These are phyloP conservation scores for Murina feae DNA, from an alignment of 2,113 vertebrate species.

Conservation along the genomic window DNA sequence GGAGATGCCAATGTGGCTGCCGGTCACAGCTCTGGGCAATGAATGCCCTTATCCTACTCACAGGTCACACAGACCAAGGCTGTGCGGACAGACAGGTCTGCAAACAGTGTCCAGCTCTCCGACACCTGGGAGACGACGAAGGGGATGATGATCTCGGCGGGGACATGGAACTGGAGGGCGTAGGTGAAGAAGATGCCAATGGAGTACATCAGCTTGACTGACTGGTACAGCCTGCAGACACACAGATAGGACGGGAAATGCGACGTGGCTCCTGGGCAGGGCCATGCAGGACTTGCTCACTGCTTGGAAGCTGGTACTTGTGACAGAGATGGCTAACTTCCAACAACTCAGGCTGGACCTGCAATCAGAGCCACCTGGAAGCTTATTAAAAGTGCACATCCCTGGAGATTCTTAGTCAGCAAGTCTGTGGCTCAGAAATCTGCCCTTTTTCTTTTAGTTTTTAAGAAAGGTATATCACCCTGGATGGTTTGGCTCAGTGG, in stretches of 20 bases:
- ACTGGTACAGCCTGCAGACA: slow-evolving; percentile 89
- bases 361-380: background rate
- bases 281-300: background rate
- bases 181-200: slow-evolving; percentile 95
- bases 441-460: background rate
- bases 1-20: background rate
- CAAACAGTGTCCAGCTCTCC: slow-evolving; percentile 78
- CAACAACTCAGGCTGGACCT: background rate
- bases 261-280: background rate
- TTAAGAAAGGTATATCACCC: background rate
- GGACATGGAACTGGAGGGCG: slow-evolving; percentile 94
- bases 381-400: background rate
- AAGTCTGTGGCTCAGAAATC: background rate
- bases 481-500: background rate
- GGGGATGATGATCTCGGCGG: slow-evolving; percentile 91
- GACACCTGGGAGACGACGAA: slow-evolving; percentile 78
- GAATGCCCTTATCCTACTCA: slow-evolving; percentile 78
- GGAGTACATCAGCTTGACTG: slow-evolving; percentile 92
- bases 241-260: background rate
- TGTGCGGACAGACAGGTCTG: slow-evolving; percentile 84
- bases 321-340: background rate
- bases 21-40: background rate
- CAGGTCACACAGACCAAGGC: slow-evolving; percentile 90
- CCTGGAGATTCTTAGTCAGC: background rate
- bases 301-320: background rate